Base-by-base conservation (phyloP, 2,113 vertebrate species). In the Hippoglossus stenolepis region DNA sequence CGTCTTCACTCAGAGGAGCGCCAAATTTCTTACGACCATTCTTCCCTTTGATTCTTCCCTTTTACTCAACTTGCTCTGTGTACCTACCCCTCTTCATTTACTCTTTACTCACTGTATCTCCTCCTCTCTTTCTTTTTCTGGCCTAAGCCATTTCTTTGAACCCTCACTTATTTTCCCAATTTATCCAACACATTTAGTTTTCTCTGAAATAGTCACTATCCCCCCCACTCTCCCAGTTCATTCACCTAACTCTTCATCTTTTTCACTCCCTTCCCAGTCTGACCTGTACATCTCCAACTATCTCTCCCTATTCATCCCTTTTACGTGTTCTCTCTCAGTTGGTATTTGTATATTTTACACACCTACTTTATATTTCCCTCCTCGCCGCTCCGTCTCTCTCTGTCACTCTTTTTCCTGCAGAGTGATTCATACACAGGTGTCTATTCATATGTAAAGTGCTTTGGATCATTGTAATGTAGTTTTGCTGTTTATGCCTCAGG, bases 1-100 rank as follows among this genome's bases (percentile, higher is more conserved):
- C 57, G 23, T 79, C 56, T 45, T 77, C 18, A 12, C 59, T 35
- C 51, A 49, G 23, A 66, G 18, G 26, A 61, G 15, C 28, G 43
- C 65, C n/a, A 7, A 51, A 24, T 59, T 43, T 54, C 77, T 72
- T 23, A 15, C 10, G 18, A 51, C 12, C 5, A 15, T 40, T 57
- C 8, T 70, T 47, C 17, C 21, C 12, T 17, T 73, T 63, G 9
- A 63, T 77, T 40, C 38, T 2, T 12, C 38, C 72, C 35, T 12
- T 62, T 68, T 7, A 40, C 43, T 51, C 40, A 24, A 13, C 63
- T 86, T 61, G 23, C 20, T 49, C 23, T 71, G 24, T 18, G 0
- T 21, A 5, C 49, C 68, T 23, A 18, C 15, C 4, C 17, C 24
- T 54, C 24, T 54, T 51, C 26, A 57, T 76, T 70, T 24, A 13